Percentiles rank a stretch among this genome's conserved stretches.
Conservation (phyloP, 2,888 invertebrate species). For the Rhorus exstirpatorius region DNA sequence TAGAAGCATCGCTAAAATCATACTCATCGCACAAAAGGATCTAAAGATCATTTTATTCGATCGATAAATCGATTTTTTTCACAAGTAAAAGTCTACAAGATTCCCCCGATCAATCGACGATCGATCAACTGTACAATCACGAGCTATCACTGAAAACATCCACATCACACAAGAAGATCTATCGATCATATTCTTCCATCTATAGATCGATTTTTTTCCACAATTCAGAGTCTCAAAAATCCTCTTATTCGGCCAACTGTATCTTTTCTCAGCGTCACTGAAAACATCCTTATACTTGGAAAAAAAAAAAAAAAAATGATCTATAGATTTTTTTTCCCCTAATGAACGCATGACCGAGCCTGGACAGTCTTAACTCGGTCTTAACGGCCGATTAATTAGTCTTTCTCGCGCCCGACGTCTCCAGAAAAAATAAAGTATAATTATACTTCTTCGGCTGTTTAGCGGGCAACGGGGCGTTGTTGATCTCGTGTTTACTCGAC, state of each 20-base stretch:
- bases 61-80: no score
- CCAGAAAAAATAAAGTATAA: slow-evolving; percentile 16
- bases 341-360: slow-evolving; percentile 23
- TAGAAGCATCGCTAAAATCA: no score
- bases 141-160: no score
- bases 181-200: no score
- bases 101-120: no score
- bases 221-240: no score
- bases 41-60: no score
- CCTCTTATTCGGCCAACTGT: neutral
- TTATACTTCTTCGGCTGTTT: slow-evolving; percentile 9
- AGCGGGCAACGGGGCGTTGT: neutral
- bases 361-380: no score
- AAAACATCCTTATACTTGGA: neutral
- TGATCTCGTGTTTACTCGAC: slow-evolving; percentile 22
- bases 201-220: no score
- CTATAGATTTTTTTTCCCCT: slow-evolving; percentile 4
- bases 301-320: neutral
- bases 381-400: slow-evolving; percentile 67
- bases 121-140: no score
- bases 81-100: no score
- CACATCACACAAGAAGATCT: no score
- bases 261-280: neutral
- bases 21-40: neutral
- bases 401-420: slow-evolving; percentile 43